These are phyloP conservation scores for Streptopelia turtur DNA, from an alignment of 2,797 vertebrate genomes.

Conservation along the genomic window DNA sequence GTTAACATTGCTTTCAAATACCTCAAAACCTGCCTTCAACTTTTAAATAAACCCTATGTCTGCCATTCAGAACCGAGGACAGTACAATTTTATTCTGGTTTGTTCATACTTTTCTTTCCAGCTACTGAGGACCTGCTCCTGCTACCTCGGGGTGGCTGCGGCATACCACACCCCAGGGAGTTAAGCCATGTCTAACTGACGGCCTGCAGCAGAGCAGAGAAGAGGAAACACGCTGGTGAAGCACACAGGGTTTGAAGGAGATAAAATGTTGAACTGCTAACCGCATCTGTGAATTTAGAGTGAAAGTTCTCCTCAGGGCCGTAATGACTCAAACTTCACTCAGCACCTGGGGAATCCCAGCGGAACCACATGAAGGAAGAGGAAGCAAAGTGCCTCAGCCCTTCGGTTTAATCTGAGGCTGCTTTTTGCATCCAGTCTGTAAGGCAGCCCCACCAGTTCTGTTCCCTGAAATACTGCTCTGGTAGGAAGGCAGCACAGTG, in stretches of 20 bases:
- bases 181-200: neutral
- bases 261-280: conserved; percentile 26
- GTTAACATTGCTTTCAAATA: neutral
- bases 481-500: neutral
- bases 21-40: neutral
- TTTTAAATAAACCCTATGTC: neutral
- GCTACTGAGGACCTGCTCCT: neutral
- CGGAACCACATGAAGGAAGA: conserved; percentile 49
- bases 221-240: conserved; percentile 36
- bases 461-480: conserved; percentile 21
- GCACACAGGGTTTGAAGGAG: neutral
- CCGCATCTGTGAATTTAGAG: conserved; percentile 43
- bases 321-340: conserved; percentile 16
- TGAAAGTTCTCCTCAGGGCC: conserved; percentile 31
- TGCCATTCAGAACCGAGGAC: neutral
- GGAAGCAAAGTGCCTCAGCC: neutral
- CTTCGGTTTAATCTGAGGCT: neutral
- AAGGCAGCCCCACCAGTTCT: conserved; percentile 23
- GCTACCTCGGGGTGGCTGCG: neutral
- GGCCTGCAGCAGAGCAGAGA: neutral
- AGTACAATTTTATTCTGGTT: neutral
- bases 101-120: neutral
- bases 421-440: neutral
- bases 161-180: neutral
- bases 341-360: conserved; percentile 54